Base-by-base conservation (phyloP, 2,797 vertebrate genomes). In the Tachyglossus aculeatus region DNA sequence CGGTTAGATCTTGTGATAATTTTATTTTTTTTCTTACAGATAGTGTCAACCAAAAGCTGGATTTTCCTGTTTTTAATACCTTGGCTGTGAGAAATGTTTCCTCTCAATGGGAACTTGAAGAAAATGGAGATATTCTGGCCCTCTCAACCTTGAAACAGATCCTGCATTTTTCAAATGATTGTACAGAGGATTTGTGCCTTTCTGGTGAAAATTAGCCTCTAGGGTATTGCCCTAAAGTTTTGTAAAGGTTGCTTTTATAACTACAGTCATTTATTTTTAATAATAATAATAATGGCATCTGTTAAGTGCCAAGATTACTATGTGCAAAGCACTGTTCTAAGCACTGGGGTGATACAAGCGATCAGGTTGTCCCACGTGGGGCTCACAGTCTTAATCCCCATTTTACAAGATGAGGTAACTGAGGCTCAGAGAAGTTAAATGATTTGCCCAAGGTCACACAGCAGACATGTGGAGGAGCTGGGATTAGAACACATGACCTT, bases 41-140 rank as follows among this genome's bases (percentile, higher is more conserved):
- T 94, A 56, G 16, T 3, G 43, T 83, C 90, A 80, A 91, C 93
- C 24, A 57, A 66, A 88, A 92, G 67, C 79, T 95, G 85, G 93
- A 94, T 37, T 94, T 95, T 91, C 88, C 92, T 75, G 80, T 86
- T 44, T 93, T 91, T 84, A 94, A 90, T 88, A 92, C 96, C n/a
- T 62, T 95, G 57, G 93, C 95, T 13, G 89, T 13, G 89, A 94
- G 92, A 86, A 95, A 94, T 88, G 94, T 94, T 71, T 91, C 86
- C 1, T 92, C 87, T 14, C 87, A 92, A 74, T 70, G 95, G 86
- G 77, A 91, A 47, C 76, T 94, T 77, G 79, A 91, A 7, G 19
- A 70, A 22, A 86, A 90, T 87, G 86, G 77, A 33, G 94, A 95
- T 45, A 84, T 93, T 40, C 89, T 95, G 6, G 86, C 94, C 79